Evolutionary conservation across 2,797 vertebrate species (phyloP), one percentile per base, ranked within the genome.

Genomic region (Threskiornis aethiopicus): DNA sequence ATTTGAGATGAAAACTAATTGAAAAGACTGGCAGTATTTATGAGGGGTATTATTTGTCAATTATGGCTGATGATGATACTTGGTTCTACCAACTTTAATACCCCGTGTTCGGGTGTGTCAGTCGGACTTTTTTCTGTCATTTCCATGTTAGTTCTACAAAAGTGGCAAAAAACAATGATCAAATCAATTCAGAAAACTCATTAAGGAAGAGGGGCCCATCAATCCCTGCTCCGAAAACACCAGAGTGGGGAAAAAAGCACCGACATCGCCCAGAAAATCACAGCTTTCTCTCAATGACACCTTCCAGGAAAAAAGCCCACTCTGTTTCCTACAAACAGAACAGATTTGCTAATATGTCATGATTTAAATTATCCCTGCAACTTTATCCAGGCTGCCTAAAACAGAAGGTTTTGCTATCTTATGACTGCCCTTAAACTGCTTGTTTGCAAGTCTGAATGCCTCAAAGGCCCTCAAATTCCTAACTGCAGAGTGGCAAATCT

Each of bases 31-130:
- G 98, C 98, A 98, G 98, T 98, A 98, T 98, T 98, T 98, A 98
- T 98, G 99, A 99, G 98, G 98, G 99, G 98, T 98, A 98, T 99
- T 99, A 99, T 99, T 98, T 98, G 98, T 99, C 99, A 99, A 99
- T 98, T 99, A 99, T 95, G 77, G 97, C 88, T 49, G 95, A 82
- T 97, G 97, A 84, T 93, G 97, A 96, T 97, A 94, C 95, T 80
- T 12, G 92, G 97, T 97, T 95, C 93, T 59, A 95, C 97, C 97
- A 98, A 98, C 98, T 98, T 93, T 58, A 96, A 96, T 90, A 78
- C 96, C 94, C 96, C 26, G 35, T 20, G 42, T 84, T 87, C 7
- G 13, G 87, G 57, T 85, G 54, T 46, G 82, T 92, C 96, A 84
- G 55, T 41, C 1, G 3, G 90, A 71, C 81, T 77, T 22, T 47